These are phyloP conservation scores for Onthophagus sagittarius DNA, from an alignment of 2,888 invertebrate species.

Conservation along the genomic window DNA sequence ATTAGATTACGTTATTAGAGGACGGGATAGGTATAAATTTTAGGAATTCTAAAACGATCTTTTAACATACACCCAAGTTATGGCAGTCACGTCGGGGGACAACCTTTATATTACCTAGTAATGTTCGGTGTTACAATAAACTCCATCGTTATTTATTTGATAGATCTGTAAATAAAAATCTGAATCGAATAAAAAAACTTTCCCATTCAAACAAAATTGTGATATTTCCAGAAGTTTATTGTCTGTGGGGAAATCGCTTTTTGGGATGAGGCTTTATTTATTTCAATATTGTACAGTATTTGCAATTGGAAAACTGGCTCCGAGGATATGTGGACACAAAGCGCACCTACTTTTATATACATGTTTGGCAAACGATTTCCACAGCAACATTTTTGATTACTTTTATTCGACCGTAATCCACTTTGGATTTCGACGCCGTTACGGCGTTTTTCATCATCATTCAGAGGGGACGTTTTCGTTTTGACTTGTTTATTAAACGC, in stretches of 20 bases:
- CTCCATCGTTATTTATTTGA: too few species aligned
- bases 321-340: neutral
- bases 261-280: neutral
- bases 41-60: too few species aligned
- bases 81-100: too few species aligned
- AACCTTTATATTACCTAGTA: too few species aligned
- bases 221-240: neutral
- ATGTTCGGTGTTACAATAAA: too few species aligned
- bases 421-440: neutral
- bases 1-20: too few species aligned
- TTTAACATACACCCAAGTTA: too few species aligned
- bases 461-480: neutral
- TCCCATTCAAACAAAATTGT: neutral
- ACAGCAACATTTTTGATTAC: neutral
- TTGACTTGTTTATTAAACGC: slow-evolving; percentile 7
- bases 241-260: neutral
- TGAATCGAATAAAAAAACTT: neutral
- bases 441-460: neutral
- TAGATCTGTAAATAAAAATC: too few species aligned
- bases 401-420: neutral
- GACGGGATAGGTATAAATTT: too few species aligned
- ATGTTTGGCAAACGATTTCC: neutral
- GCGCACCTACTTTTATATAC: neutral
- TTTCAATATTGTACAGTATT: neutral
- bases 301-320: neutral